Conservation (phyloP, 1,140 invertebrate genomes). For the Sarcophaga bullata region DNA sequence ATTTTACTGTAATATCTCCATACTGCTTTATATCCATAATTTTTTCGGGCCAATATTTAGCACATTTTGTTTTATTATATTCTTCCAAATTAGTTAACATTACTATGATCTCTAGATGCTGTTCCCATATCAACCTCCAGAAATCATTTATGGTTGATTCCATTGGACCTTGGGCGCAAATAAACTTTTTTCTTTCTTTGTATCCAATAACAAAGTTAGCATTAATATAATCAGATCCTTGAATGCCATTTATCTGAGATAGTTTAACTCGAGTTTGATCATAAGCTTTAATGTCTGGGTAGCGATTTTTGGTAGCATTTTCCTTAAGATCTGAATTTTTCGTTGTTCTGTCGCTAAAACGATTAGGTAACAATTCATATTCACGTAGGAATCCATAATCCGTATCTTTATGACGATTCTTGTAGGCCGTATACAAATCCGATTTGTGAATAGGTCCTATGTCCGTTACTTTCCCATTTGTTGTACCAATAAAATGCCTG, state of each 20-base stretch:
- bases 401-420: conserved; percentile 83
- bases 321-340: conserved; percentile 87
- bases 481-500: conserved; percentile 60
- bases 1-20: conserved; percentile 81
- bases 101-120: conserved; percentile 88
- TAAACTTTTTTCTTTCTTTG: conserved; percentile 92
- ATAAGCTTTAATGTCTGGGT: conserved; percentile 91
- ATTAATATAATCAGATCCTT: conserved; percentile 91
- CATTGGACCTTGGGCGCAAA: conserved; percentile 92
- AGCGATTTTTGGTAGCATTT: conserved; percentile 87
- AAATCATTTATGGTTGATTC: conserved; percentile 94
- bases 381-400: conserved; percentile 90
- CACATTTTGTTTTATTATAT: conserved; percentile 92
- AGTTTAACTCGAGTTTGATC: conserved; percentile 92
- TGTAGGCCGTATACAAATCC: conserved; percentile 78
- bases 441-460: conserved; percentile 80
- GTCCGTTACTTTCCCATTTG: conserved; percentile 76
- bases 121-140: conserved; percentile 98
- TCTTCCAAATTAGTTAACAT: conserved; percentile 96
- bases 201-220: conserved; percentile 92
- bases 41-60: conserved; percentile 93
- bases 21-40: conserved; percentile 79
- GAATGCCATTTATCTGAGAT: conserved; percentile 77
- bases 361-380: conserved; percentile 86
- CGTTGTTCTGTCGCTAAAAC: conserved; percentile 87